Evolutionary conservation across 1,140 invertebrate genomes (phyloP).

Genomic region (Maniola jurtina): DNA sequence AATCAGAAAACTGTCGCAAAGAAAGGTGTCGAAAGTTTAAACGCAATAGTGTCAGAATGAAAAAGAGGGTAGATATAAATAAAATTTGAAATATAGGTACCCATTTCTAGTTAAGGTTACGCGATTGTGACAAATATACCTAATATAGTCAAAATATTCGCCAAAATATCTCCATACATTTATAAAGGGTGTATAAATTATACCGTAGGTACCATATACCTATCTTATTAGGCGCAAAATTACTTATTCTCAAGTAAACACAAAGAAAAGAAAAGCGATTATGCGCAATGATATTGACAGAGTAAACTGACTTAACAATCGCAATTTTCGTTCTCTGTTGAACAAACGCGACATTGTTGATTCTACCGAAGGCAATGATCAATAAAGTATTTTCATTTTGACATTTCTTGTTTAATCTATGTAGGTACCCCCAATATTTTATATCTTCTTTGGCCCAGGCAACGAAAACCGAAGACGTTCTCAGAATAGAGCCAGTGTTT

Average conservation of each 20-base stretch:
- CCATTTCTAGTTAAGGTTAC: no score
- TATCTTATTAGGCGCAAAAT: conserved; percentile 3
- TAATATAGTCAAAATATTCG: no score
- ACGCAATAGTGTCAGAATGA: background rate
- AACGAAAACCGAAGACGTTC: background rate
- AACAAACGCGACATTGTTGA: conserved; percentile 21
- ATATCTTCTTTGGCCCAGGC: background rate
- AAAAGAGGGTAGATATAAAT: no score
- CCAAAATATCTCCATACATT: no score
- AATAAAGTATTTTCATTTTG: conserved; percentile 6
- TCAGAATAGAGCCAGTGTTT: background rate
- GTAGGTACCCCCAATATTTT: background rate
- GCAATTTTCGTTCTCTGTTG: conserved; percentile 24
- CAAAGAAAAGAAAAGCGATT: conserved; percentile 22
- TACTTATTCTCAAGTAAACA: conserved; percentile 12
- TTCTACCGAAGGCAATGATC: conserved; percentile 12
- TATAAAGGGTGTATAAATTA: no score
- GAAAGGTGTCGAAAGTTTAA: background rate
- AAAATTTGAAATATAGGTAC: no score
- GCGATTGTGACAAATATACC: no score
- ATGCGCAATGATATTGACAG: conserved; percentile 26
- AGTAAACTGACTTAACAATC: conserved; percentile 22
- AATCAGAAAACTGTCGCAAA: background rate
- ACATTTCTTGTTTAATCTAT: background rate
- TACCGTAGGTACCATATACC: background rate